phyloP scores from a whole-genome alignment of 2,113 vertebrate genomes.

The Cyrtonyx montezumae region DNA sequence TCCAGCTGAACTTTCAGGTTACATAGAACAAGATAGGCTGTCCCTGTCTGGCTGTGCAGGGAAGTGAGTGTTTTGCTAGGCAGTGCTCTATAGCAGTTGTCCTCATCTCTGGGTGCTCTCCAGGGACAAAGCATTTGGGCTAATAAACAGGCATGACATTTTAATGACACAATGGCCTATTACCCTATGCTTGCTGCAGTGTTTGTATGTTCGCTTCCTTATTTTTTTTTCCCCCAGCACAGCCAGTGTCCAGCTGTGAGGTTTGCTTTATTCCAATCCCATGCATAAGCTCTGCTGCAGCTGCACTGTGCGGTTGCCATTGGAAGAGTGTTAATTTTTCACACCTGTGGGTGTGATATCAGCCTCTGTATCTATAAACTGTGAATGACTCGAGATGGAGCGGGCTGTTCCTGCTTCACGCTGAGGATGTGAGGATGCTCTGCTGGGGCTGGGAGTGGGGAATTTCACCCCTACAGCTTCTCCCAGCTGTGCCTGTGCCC shows the following conservation, averaged over 20 bases:
- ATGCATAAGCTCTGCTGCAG: not conserved
- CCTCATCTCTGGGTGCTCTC: fast-evolving
- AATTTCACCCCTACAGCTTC: constrained; percentile 58
- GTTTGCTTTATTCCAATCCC: not conserved
- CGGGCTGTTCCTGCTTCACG: not conserved
- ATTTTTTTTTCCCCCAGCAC: not conserved
- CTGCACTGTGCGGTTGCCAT: not conserved
- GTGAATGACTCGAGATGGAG: not conserved
- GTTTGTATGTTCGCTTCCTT: not conserved
- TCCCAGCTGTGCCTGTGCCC: not conserved
- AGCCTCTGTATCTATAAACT: not conserved
- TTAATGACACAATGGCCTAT: not conserved
- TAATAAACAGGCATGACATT: not conserved
- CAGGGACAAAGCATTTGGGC: not conserved
- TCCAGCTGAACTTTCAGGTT: not conserved
- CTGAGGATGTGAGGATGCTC: not conserved
- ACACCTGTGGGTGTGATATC: fast-evolving
- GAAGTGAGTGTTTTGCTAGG: fast-evolving
- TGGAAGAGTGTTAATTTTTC: not conserved
- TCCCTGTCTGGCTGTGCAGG: not conserved
- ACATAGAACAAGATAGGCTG: not conserved
- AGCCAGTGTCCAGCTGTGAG: not conserved
- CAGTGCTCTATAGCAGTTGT: not conserved
- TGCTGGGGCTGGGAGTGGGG: not conserved
- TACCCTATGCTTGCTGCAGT: not conserved